Conservation (phyloP, 2,113 vertebrate genomes). For the Microcebus jonahi region DNA sequence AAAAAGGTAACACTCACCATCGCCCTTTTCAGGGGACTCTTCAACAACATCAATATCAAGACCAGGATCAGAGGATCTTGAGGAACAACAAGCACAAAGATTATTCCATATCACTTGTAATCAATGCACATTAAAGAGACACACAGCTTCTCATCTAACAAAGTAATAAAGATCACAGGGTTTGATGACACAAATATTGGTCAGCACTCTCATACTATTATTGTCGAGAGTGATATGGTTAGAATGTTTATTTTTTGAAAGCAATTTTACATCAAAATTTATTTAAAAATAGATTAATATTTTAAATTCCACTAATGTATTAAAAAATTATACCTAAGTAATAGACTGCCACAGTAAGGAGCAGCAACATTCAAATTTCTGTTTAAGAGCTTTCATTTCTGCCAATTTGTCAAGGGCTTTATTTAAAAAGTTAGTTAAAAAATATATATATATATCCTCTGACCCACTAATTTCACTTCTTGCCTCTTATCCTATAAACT, state of each 20-base stretch:
- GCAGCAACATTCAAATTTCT: neutral
- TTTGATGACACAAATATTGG: neutral
- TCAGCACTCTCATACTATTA: neutral
- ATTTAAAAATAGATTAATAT: neutral
- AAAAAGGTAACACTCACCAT: slow-evolving; percentile 83
- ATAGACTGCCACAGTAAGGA: neutral
- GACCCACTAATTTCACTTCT: neutral
- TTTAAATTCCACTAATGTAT: neutral
- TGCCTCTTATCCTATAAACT: neutral
- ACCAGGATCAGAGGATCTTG: slow-evolving; percentile 88
- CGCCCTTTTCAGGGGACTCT: slow-evolving; percentile 94
- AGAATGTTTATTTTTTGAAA: neutral
- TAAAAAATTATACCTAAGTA: neutral
- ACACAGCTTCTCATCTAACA: neutral
- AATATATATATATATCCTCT: neutral
- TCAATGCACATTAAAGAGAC: neutral
- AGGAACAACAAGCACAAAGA: slow-evolving; percentile 33
- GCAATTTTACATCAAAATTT: slow-evolving; percentile 6
- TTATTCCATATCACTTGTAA: neutral
- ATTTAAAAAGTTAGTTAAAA: neutral
- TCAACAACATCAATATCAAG: slow-evolving; percentile 90
- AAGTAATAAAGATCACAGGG: neutral
- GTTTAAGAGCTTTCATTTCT: neutral
- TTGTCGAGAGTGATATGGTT: neutral
- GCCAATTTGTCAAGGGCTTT: neutral